Evolutionary conservation across 2,888 invertebrate species (phyloP), one percentile per base, ranked within the genome.

Genomic region (Harpalus rubripes): DNA sequence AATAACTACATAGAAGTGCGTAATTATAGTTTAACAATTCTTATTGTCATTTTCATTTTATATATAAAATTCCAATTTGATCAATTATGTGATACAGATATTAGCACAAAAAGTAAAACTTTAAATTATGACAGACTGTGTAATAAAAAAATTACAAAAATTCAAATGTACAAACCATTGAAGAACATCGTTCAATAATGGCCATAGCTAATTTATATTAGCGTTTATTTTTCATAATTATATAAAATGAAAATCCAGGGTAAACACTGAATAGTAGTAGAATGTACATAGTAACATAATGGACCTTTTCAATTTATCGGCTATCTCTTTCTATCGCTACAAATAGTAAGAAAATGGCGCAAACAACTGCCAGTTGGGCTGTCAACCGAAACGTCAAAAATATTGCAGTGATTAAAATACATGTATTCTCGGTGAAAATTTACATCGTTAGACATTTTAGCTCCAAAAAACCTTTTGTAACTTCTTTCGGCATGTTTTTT

Each of bases 231-330:
- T 63, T 65, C 32, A 26, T 81, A 81, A 79, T 79, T 16, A 63
- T 81, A 65, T 18, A 18, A 81, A 81, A 81, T 63, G 12, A 18
- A 81, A 81, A 81, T 63, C 81, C 81, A 81, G 81, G 65, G 81
- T 81, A 81, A 81, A 59, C 32, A 58, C 22, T 59, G n/a, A 81
- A 63, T 63, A 61, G 65, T 61, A 81, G 59, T 81, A 41, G 32
- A 52, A 63, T 81, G 44, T 81, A 63, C 32, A 63, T 22, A 81
- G 52, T n/a, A n/a, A n/a, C n/a, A n/a, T n/a, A n/a, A n/a, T n/a
- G n/a, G n/a, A n/a, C n/a, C n/a, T n/a, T n/a, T n/a, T n/a, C n/a
- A n/a, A n/a, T n/a, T n/a, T n/a, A n/a, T n/a, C n/a, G n/a, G n/a
- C n/a, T n/a, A n/a, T n/a, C n/a, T n/a, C n/a, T n/a, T n/a, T n/a